Conservation (phyloP, 1,140 invertebrate species). For the Drosophila rhopaloa region DNA sequence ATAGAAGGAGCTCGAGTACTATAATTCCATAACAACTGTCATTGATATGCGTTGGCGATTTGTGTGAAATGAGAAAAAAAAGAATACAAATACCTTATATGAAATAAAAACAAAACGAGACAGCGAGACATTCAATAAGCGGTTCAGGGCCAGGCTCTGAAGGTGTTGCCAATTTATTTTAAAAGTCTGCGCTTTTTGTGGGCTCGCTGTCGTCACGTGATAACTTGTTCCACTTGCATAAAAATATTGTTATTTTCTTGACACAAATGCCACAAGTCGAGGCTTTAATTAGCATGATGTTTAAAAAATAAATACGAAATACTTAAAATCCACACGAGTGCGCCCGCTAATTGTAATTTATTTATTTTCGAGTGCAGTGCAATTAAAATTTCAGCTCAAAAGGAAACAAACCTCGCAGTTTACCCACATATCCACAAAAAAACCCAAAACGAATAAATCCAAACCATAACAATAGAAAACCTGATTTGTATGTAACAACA, state of each 20-base stretch:
- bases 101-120: slow-evolving; percentile 27
- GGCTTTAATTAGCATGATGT: slow-evolving; percentile 45
- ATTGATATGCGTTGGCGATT: slow-evolving; percentile 42
- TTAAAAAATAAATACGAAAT: slow-evolving; percentile 36
- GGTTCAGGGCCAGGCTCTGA: slow-evolving; percentile 72
- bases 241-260: slow-evolving; percentile 54
- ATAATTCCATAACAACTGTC: slow-evolving; percentile 23
- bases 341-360: slow-evolving; percentile 25
- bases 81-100: slow-evolving; percentile 34
- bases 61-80: slow-evolving; percentile 11
- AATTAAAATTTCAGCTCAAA: slow-evolving; percentile 21
- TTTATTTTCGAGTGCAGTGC: slow-evolving; percentile 39
- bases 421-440: too few relatives aligned
- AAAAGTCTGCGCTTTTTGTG: slow-evolving; percentile 57
- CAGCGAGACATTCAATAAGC: slow-evolving; percentile 72
- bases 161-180: slow-evolving; percentile 80
- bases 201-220: slow-evolving; percentile 57
- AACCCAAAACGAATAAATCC: neutral
- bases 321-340: slow-evolving; percentile 6
- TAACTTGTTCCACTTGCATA: slow-evolving; percentile 75
- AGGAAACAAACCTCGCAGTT: slow-evolving; percentile 19
- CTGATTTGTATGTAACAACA: slow-evolving; percentile 49
- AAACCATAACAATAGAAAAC: slow-evolving; percentile 10
- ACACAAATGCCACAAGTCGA: slow-evolving; percentile 59
- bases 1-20: slow-evolving; percentile 8